These are phyloP conservation scores for Xanthia icteritia DNA, from an alignment of 2,888 invertebrate genomes.

Conservation along the genomic window DNA sequence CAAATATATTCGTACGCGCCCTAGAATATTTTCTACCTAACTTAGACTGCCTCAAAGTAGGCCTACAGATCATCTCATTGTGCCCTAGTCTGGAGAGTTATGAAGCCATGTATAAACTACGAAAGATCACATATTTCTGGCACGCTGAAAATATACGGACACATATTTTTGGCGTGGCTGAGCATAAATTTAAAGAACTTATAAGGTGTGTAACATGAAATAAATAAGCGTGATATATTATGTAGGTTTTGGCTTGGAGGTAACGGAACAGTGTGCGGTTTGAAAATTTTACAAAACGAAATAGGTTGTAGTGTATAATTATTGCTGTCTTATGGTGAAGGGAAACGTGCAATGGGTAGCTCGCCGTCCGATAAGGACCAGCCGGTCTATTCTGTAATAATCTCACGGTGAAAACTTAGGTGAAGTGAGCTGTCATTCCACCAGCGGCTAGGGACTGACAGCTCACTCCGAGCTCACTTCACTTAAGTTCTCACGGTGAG, in stretches of 20 bases:
- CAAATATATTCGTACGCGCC: conserved; percentile 37
- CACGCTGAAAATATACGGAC: conserved; percentile 48
- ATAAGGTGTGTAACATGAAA: conserved; percentile 29
- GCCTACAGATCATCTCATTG: conserved; percentile 63
- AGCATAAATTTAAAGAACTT: conserved; percentile 51
- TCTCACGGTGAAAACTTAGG: too few relatives aligned
- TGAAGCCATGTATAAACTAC: conserved; percentile 57
- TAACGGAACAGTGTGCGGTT: neutral
- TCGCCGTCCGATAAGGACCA: too few relatives aligned
- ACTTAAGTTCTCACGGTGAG: too few relatives aligned
- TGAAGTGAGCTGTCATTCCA: too few relatives aligned
- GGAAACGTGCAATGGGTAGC: too few relatives aligned
- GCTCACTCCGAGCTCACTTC: too few relatives aligned
- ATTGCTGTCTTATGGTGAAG: too few relatives aligned
- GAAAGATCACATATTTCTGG: conserved; percentile 55
- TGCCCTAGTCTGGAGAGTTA: conserved; percentile 47
- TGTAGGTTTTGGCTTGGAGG: neutral
- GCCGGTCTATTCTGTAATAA: too few relatives aligned
- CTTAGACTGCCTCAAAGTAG: conserved; percentile 46
- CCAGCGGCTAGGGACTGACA: too few relatives aligned
- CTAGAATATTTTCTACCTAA: conserved; percentile 41
- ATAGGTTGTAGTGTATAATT: neutral
- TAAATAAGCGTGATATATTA: conserved; percentile 34
- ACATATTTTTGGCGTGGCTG: conserved; percentile 45
- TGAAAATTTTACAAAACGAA: conserved; percentile 4